A percentile compares a stretch with the other conserved stretches of the same genome.
These are phyloP conservation scores for Enteromius afrohamiltoni DNA, from an alignment of 2,797 vertebrate species.

Conservation along the genomic window DNA sequence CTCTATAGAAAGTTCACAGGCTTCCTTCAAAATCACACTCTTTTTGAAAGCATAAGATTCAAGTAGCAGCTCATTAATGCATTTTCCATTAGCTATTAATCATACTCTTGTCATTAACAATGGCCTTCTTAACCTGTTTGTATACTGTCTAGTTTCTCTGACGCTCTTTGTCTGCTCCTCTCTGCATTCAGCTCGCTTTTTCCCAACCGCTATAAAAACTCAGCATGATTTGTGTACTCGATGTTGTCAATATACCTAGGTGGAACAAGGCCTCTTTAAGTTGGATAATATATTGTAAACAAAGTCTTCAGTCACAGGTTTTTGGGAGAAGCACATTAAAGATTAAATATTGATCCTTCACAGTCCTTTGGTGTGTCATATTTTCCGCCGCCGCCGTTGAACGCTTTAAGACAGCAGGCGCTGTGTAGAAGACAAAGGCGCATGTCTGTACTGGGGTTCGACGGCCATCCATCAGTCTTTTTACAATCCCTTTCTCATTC, in stretches of 20 bases:
- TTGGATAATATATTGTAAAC: conserved; percentile 59
- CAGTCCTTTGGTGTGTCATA: conserved; percentile 41
- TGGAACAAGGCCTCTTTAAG: conserved; percentile 42
- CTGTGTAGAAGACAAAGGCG: conserved; percentile 9
- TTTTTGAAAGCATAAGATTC: conserved; percentile 19
- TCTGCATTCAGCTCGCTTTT: background rate
- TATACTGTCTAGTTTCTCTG: conserved; percentile 8
- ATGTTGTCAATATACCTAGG: conserved; percentile 51
- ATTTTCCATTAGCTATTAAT: conserved; percentile 37
- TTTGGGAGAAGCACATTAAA: conserved; percentile 54
- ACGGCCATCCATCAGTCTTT: conserved; percentile 53
- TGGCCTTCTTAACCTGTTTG: conserved; percentile 41
- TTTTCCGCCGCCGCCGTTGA: background rate
- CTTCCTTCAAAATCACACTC: background rate
- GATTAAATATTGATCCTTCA: conserved; percentile 60
- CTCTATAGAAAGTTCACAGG: background rate
- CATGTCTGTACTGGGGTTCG: background rate
- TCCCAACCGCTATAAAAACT: conserved; percentile 43
- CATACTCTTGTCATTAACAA: conserved; percentile 28
- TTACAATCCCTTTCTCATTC: conserved; percentile 47
- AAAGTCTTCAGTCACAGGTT: conserved; percentile 43
- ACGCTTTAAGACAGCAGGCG: conserved; percentile 6
- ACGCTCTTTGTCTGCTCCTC: conserved; percentile 10
- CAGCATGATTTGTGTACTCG: conserved; percentile 60
- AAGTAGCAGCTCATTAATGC: conserved; percentile 47